Percentiles rank a stretch among this genome's conserved stretches.
Evolutionary conservation across 2,113 vertebrate species (phyloP).

Genomic region (Poeciliopsis turrubarensis): DNA sequence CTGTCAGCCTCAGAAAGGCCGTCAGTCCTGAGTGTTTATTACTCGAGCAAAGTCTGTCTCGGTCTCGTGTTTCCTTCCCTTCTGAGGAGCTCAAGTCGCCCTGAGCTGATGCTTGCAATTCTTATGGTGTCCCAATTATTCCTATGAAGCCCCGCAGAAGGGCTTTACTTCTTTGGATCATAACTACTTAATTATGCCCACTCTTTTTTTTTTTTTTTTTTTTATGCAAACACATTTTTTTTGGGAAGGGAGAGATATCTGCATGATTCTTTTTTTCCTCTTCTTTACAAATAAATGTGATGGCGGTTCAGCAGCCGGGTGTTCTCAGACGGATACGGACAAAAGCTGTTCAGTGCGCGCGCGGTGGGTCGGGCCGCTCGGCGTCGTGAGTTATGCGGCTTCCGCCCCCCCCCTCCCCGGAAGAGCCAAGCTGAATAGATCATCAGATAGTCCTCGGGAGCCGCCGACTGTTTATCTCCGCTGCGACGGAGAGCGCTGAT

Average conservation of each 20-base stretch:
- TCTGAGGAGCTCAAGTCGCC: background rate
- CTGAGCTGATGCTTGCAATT: constrained; percentile 1
- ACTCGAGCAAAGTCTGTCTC: background rate
- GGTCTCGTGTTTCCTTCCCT: background rate
- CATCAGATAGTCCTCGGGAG: constrained; percentile 52
- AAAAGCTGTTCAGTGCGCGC: constrained; percentile 70
- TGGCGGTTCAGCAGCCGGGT: constrained; percentile 74
- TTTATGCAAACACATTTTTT: constrained; percentile 17
- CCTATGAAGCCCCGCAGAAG: constrained; percentile 4
- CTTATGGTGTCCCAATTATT: background rate
- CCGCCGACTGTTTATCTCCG: constrained; percentile 60
- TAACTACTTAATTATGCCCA: constrained; percentile 35
- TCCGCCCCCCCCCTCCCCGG: constrained; percentile 4
- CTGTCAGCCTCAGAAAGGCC: background rate
- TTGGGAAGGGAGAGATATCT: background rate
- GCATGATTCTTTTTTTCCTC: constrained; percentile 10
- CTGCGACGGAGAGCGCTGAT: constrained; percentile 67
- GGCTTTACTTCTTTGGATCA: constrained; percentile 31
- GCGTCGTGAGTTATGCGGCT: constrained; percentile 70
- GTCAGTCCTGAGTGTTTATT: background rate
- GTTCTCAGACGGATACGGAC: constrained; percentile 61
- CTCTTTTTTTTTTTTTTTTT: constrained; percentile 13
- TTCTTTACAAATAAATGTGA: constrained; percentile 64
- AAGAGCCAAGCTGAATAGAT: constrained; percentile 58
- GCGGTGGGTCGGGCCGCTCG: constrained; percentile 49